These are phyloP conservation scores for Coenobita brevimanus DNA, from an alignment of 1,140 invertebrate species.

Conservation along the genomic window DNA sequence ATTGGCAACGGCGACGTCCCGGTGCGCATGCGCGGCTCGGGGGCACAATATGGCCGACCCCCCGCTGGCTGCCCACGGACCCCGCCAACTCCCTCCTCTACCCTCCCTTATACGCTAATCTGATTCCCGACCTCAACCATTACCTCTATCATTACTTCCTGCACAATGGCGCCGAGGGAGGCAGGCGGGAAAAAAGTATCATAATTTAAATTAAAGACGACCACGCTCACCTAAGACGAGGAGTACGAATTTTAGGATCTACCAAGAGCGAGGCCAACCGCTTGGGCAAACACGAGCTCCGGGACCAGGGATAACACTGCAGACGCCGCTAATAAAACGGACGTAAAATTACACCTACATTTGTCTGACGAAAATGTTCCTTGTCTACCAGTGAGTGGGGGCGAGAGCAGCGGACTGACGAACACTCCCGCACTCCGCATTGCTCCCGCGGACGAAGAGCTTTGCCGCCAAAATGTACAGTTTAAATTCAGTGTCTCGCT, in stretches of 20 bases:
- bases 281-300: background rate
- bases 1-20: conserved; percentile 19
- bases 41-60: conserved; percentile 64
- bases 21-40: conserved; percentile 49
- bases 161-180: conserved; percentile 34
- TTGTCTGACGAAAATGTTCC: conserved; percentile 40
- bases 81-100: conserved; percentile 47
- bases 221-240: background rate
- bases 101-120: conserved; percentile 61
- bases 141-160: conserved; percentile 60
- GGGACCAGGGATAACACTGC: conserved; percentile 6
- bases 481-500: no score
- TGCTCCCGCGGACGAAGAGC: no score
- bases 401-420: background rate
- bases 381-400: conserved; percentile 13
- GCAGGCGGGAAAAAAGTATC: background rate
- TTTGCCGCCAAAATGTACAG: no score
- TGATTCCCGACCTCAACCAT: conserved; percentile 54
- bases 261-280: background rate
- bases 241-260: conserved; percentile 8
- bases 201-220: conserved; percentile 49
- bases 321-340: conserved; percentile 44
- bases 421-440: background rate
- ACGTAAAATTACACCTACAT: conserved; percentile 58
- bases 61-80: conserved; percentile 45